Conservation (phyloP, 2,888 invertebrate species). For the Leuctra nigra region DNA sequence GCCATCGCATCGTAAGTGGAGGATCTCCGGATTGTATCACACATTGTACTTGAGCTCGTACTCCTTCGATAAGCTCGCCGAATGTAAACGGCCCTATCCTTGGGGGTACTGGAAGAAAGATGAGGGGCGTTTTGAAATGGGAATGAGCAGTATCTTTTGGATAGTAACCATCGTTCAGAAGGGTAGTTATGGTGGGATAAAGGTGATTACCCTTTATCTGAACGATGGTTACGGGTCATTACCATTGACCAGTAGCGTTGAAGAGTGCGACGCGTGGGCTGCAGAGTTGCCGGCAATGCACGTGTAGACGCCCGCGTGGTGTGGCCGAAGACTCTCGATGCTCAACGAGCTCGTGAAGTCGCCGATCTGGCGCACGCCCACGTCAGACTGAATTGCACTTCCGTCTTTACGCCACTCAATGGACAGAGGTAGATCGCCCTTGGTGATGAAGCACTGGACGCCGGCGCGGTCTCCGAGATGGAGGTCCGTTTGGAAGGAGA, state of each 20-base stretch:
- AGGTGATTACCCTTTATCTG: neutral
- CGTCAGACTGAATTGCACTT: slow-evolving; percentile 31
- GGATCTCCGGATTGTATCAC: slow-evolving; percentile 44
- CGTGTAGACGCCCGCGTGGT: slow-evolving; percentile 31
- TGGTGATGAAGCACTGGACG: slow-evolving; percentile 36
- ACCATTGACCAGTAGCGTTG: slow-evolving; percentile 36
- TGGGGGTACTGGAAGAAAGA: slow-evolving; percentile 31
- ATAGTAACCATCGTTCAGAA: slow-evolving; percentile 13
- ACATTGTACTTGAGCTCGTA: slow-evolving; percentile 39
- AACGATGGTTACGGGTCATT: slow-evolving; percentile 25
- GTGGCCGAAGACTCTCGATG: slow-evolving; percentile 29
- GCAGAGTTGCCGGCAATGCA: slow-evolving; percentile 31
- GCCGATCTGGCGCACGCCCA: slow-evolving; percentile 32
- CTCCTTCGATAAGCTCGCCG: slow-evolving; percentile 34
- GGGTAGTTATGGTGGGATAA: neutral
- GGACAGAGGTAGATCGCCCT: slow-evolving; percentile 34
- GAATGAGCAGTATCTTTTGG: neutral
- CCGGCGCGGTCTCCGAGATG: slow-evolving; percentile 37
- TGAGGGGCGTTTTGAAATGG: slow-evolving; percentile 4
- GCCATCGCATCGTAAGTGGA: slow-evolving; percentile 43
- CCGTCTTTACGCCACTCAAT: slow-evolving; percentile 38
- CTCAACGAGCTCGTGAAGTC: slow-evolving; percentile 33
- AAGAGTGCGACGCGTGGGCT: slow-evolving; percentile 32
- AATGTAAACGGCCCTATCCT: slow-evolving; percentile 35
- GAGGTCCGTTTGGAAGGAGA: slow-evolving; percentile 38